Evolutionary conservation across 2,888 invertebrate genomes (phyloP).

Genomic region (Lumbricus terrestris): DNA sequence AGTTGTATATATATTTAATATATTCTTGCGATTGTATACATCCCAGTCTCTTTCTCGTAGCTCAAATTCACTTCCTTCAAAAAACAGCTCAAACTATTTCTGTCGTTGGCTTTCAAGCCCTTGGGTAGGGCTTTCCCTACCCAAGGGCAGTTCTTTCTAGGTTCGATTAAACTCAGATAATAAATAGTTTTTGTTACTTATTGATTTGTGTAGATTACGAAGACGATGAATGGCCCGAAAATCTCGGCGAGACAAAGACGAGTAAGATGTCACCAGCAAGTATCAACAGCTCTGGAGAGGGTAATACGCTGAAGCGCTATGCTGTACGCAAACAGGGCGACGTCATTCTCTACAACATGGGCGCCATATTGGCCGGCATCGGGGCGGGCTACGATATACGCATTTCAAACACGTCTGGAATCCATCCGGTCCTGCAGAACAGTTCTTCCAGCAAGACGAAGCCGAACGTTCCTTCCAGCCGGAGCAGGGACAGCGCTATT

Average conservation of each 20-base stretch:
- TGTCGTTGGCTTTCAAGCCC: too few species aligned
- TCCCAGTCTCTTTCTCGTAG: too few species aligned
- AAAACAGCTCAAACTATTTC: too few species aligned
- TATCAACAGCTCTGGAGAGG: constrained; percentile 48
- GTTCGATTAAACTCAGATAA: too few species aligned
- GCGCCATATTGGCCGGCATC: constrained; percentile 84
- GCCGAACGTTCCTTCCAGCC: not conserved
- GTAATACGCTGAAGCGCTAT: constrained; percentile 51
- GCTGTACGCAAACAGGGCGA: constrained; percentile 61
- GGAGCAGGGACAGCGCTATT: not conserved
- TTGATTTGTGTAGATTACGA: constrained; percentile 51
- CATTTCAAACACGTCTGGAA: constrained; percentile 68
- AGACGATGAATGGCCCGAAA: constrained; percentile 57
- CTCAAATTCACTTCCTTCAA: too few species aligned
- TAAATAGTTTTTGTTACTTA: not conserved
- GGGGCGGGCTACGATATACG: constrained; percentile 87
- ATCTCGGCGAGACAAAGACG: constrained; percentile 45
- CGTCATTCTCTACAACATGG: constrained; percentile 79
- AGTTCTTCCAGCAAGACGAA: not conserved
- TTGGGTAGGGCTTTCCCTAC: too few species aligned
- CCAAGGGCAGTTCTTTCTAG: too few species aligned
- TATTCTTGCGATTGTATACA: too few species aligned
- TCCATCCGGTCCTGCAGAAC: not conserved
- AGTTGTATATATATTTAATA: too few species aligned
- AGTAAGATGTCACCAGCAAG: constrained; percentile 56